Evolutionary conservation across 2,797 vertebrate genomes (phyloP), one percentile per base, ranked within the genome.

Genomic region (Acridotheres tristis): DNA sequence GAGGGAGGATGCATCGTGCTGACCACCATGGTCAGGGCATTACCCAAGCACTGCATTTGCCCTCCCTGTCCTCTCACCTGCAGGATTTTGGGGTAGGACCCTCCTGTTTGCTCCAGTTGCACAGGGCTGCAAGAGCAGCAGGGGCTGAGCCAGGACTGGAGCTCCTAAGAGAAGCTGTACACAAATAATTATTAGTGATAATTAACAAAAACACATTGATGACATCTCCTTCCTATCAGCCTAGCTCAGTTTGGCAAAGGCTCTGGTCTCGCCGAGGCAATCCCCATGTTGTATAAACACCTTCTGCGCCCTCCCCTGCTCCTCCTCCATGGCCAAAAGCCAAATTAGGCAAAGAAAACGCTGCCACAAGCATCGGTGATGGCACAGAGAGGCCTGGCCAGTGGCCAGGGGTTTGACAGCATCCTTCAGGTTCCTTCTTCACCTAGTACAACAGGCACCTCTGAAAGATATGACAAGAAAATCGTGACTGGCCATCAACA

Each of bases 131-230:
- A 68, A 43, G 38, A 88, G 40, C 54, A 59, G 62, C 66, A 61
- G 32, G 4, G 16, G 18, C 65, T 53, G 65, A 84, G 55, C 50
- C 54, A 38, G 51, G 58, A 57, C 29, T 6, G 9, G 67, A 65
- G 68, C 58, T 87, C 57, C 45, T 58, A 23, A 51, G 21, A 78
- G 83, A 63, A 55, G 30, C 34, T n/a, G 13, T 5, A 8, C 27
- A 9, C 85, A 92, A 84, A 83, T 89, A 92, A 78, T 86, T 40
- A 95, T 95, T 96, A 95, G 32, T 7, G 17, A 57, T 81, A 91
- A 94, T 83, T 89, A 94, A 58, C 40, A 81, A 80, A 85, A 89
- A 11, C 58, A 20, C 40, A 13, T 62, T 84, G 85, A 92, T 85
- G 82, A 73, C 74, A 90, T 93, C 86, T 90, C 74, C 67, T 79